Base-by-base conservation (phyloP, 2,888 invertebrate species). In the Synanthedon myopaeformis region DNA sequence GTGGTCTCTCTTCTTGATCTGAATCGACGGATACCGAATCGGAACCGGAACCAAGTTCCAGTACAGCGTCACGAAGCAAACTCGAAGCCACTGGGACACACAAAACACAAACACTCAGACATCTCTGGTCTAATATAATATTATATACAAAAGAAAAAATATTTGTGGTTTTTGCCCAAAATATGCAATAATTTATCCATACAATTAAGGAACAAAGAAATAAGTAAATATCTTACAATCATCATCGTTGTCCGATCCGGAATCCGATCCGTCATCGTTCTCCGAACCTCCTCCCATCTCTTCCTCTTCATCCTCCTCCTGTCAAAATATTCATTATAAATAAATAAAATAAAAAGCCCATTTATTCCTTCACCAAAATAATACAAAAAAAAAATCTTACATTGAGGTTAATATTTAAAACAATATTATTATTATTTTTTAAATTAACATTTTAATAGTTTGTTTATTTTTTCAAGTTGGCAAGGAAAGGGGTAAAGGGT, bases 281-380 rank as follows among this genome's bases (percentile, higher is more conserved):
- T 88, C 88, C 0, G 86, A 84, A 4, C 80, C 80, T 0, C 81
- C 86, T 0, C 81, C 80, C 56, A 88, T 41, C 12, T 88, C 88
- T 17, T 88, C 88, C 6, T 88, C 88, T 0, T 88, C 88, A 0
- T 88, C 88, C 14, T 88, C 88, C 58, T 88, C 88, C 87, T 88
- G 70, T 0, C 55, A 56, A 53, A 23, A 19, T 49, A n/a, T 35
- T 35, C 35, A 35, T 28, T 49, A 35, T 10, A 55, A 48, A 12
- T 52, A 54, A n/a, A 49, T 4, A 42, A 17, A 41, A 51, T 13
- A 17, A 23, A 23, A 5, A 23, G 1, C 23, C 23, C 5, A 23
- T 23, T 23, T 23, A 23, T 23, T 23, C 5, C 23, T 23, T 23
- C 23, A 23, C 23, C 5, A 23, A 23, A 5, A 23, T 23, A 23